Evolutionary conservation across 2,888 invertebrate genomes (phyloP).

Genomic region (Tethea ocularis): DNA sequence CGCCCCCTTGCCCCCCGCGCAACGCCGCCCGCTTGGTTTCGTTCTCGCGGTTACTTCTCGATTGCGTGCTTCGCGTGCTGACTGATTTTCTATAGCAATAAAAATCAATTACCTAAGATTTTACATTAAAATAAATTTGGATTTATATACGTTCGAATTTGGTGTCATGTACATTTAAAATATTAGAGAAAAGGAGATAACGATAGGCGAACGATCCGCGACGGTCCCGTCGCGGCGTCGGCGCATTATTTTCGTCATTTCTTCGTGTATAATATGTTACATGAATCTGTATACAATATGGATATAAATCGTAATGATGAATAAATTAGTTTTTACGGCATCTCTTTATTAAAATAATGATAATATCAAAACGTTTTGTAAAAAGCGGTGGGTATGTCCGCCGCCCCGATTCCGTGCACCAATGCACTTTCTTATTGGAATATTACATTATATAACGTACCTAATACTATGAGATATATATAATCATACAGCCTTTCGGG

Average conservation of each 20-base stretch:
- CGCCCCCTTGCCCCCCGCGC: conserved; percentile 57
- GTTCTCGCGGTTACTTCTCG: conserved; percentile 84
- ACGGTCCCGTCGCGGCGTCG: conserved; percentile 68
- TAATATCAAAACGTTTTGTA: conserved; percentile 83
- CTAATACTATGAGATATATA: conserved; percentile 82
- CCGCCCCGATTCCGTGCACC: conserved; percentile 83
- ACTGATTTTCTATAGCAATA: conserved; percentile 86
- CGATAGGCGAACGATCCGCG: conserved; percentile 79
- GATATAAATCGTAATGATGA: conserved; percentile 83
- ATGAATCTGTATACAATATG: conserved; percentile 86
- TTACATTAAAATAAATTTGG: conserved; percentile 85
- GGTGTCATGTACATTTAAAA: conserved; percentile 85
- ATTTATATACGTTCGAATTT: conserved; percentile 84
- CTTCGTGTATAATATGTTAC: conserved; percentile 86
- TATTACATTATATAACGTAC: conserved; percentile 84
- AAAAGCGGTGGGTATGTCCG: conserved; percentile 80
- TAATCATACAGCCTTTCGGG: conserved; percentile 84
- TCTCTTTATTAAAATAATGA: conserved; percentile 84
- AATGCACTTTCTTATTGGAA: conserved; percentile 85
- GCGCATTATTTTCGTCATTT: conserved; percentile 82
- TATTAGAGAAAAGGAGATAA: conserved; percentile 80
- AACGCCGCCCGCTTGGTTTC: conserved; percentile 81
- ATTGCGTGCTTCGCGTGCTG: conserved; percentile 85
- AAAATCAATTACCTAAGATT: conserved; percentile 85
- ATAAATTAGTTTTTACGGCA: conserved; percentile 84